Percentiles rank a stretch among this genome's conserved stretches.
Conservation (phyloP, 2,797 vertebrate species). For the Trematocara caparti region DNA sequence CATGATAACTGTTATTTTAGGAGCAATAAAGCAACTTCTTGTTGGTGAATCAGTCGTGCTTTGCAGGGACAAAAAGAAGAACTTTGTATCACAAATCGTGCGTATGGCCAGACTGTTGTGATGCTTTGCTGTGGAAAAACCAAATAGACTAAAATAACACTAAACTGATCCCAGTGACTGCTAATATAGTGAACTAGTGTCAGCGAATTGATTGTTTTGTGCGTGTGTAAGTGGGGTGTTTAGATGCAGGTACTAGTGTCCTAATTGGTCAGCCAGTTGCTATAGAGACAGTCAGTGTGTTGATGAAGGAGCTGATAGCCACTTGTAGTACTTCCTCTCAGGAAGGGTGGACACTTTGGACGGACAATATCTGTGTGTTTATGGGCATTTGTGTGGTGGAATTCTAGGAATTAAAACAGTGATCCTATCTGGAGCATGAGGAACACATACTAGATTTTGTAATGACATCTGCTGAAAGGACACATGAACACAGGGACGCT, state of each 20-base stretch:
- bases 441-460: background rate
- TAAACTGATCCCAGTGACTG: background rate
- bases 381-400: background rate
- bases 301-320: background rate
- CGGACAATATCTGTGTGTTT: constrained; percentile 8
- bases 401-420: constrained; percentile 53
- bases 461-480: constrained; percentile 16
- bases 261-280: background rate
- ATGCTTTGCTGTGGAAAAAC: background rate
- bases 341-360: constrained; percentile 51
- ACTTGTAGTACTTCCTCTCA: constrained; percentile 45
- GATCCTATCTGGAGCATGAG: constrained; percentile 29
- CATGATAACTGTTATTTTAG: background rate
- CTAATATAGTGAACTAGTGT: background rate
- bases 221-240: background rate
- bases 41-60: background rate
- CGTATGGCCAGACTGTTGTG: background rate
- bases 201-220: background rate
- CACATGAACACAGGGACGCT: background rate
- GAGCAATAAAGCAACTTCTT: background rate
- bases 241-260: background rate
- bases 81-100: background rate
- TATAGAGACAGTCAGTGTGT: background rate
- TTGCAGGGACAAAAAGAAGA: background rate
- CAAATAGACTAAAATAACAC: background rate